Base-by-base conservation (phyloP, 2,113 vertebrate species). In the Nothobranchius kuhntae region DNA sequence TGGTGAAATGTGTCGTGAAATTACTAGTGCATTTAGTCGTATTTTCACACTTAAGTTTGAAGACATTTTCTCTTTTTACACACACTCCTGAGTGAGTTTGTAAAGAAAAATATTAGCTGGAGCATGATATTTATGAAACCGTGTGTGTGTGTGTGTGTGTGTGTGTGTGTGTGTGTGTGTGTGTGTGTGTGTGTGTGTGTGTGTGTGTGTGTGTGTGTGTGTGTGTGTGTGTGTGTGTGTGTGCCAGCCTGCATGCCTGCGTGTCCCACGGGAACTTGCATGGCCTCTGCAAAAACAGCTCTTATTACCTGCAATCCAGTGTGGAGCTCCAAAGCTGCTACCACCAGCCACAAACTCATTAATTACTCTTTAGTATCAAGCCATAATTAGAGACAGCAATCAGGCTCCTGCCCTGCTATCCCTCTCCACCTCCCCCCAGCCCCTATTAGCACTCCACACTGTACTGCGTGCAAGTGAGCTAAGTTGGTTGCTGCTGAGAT, bases 361-460 rank as follows among this genome's bases (percentile, higher is more conserved):
- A 91, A 91, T 92, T 91, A 91, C 91, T 91, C 89, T 89, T 90
- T 89, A 89, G 91, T 89, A 91, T 90, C 87, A 91, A 90, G 78
- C 86, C 78, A 70, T 91, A 91, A 91, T 92, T 91, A 92, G 84
- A 89, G 90, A 86, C 90, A 85, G 86, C 88, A 89, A 90, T 91
- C 86, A 85, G 85, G 72, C 75, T 68, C 81, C 81, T 44, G 44
- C 78, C 61, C 82, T 30, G 63, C 58, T 17, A 36, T 59, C 65
- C 65, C 63, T 7, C 54, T 9, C 11, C 53, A n/a, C 51, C 4
- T 11, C 55, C 65, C 48, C 73, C 68, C 73, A 74, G 24, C 58
- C 77, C 78, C 82, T 80, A 85, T 87, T 86, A 88, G 73, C 77
- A 76, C 82, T 84, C 84, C 70, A 59, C 68, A 65, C 55, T 59